These are phyloP conservation scores for Pemphigus obesinymphae DNA, from an alignment of 1,140 invertebrate genomes.

Conservation along the genomic window DNA sequence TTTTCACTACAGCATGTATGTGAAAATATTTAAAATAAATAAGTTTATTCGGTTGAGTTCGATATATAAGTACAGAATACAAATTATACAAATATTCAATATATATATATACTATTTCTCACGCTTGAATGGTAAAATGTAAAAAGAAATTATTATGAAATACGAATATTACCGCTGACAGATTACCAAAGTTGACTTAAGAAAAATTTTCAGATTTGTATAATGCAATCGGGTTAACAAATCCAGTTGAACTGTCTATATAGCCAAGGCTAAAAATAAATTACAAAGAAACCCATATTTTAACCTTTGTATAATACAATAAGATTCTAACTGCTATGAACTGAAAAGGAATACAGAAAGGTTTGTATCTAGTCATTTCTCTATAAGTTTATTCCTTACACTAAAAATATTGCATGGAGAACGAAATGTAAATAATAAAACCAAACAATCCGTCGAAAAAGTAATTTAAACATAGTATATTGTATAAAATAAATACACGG, in stretches of 20 bases:
- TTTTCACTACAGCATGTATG: too few relatives aligned
- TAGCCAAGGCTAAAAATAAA: conserved; percentile 2
- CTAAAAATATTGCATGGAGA: neutral
- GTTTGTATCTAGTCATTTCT: neutral
- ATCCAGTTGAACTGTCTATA: neutral
- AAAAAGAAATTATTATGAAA: neutral
- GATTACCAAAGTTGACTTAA: neutral
- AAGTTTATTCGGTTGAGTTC: too few relatives aligned
- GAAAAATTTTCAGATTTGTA: neutral
- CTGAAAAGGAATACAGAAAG: neutral
- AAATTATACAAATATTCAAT: too few relatives aligned
- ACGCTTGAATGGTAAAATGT: neutral
- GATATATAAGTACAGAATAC: too few relatives aligned
- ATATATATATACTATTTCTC: neutral
- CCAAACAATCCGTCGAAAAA: too few relatives aligned
- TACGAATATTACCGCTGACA: neutral
- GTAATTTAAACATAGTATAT: neutral
- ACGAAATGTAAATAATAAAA: neutral
- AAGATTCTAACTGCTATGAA: neutral
- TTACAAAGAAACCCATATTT: neutral
- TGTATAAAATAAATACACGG: neutral
- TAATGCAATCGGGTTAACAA: neutral
- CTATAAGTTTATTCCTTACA: neutral
- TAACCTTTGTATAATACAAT: neutral
- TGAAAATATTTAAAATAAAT: too few relatives aligned